phyloP scores from a whole-genome alignment of 2,797 vertebrate genomes.

The Mionectes olivaceus region DNA sequence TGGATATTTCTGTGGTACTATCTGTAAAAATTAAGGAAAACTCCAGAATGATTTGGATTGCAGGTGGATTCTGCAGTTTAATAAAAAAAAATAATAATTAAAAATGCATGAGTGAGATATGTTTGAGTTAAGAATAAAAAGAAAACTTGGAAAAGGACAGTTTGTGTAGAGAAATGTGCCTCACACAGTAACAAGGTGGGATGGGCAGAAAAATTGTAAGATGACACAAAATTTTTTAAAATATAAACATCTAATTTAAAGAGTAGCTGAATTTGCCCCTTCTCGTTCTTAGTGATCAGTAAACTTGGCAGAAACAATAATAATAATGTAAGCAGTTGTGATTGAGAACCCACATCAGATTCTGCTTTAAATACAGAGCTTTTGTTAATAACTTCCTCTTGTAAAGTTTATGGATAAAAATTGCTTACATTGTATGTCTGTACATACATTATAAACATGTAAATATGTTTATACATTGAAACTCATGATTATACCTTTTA shows the following conservation, averaged over 20 bases:
- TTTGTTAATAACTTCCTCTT: background rate
- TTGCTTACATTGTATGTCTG: background rate
- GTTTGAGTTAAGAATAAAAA: background rate
- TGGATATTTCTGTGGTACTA: background rate
- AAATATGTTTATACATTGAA: background rate
- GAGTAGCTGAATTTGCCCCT: background rate
- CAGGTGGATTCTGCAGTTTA: background rate
- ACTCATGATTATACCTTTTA: background rate
- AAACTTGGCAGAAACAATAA: background rate
- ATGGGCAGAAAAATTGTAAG: background rate
- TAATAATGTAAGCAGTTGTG: background rate
- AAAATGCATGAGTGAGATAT: background rate
- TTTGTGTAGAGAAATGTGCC: background rate
- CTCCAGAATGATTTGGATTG: background rate
- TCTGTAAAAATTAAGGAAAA: background rate
- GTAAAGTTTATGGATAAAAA: background rate
- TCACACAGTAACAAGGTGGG: background rate
- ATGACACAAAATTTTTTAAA: background rate
- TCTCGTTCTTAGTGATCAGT: background rate
- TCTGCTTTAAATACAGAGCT: background rate
- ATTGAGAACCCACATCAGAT: background rate
- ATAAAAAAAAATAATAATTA: background rate
- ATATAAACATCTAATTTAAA: background rate
- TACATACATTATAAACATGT: no score
- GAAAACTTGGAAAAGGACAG: background rate